A percentile compares a stretch with the other conserved stretches of the same genome.
These are phyloP conservation scores for Chaetogeoica ovagalla DNA, from an alignment of 2,888 invertebrate species.

Conservation along the genomic window DNA sequence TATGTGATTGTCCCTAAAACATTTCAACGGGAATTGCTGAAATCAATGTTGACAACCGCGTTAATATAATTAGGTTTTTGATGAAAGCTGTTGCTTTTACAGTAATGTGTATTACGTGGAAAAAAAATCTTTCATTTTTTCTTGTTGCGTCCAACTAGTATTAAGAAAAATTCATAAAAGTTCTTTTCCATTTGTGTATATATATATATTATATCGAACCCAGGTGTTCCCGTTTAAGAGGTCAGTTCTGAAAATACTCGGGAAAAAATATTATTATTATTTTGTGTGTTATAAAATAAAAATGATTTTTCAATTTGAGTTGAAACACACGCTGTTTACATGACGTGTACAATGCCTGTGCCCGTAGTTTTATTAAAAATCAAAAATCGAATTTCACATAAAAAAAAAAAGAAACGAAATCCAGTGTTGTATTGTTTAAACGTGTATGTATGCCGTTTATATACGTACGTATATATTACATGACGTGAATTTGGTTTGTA, in stretches of 20 bases:
- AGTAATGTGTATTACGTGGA: neutral
- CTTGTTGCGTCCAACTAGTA: neutral
- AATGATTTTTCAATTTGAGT: too few species aligned
- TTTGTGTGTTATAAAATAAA: too few species aligned
- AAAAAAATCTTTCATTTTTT: neutral
- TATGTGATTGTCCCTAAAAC: neutral
- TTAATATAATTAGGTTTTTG: neutral
- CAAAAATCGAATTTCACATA: too few species aligned
- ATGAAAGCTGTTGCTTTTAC: neutral
- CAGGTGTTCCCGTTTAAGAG: neutral
- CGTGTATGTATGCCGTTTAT: too few species aligned
- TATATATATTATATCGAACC: too few species aligned
- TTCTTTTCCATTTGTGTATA: neutral
- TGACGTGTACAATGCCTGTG: too few species aligned
- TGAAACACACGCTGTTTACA: too few species aligned
- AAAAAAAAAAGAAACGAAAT: too few species aligned
- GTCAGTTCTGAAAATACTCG: neutral
- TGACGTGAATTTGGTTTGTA: too few species aligned
- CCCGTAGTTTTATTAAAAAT: too few species aligned
- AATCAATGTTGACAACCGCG: neutral
- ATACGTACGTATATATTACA: too few species aligned
- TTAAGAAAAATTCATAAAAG: neutral
- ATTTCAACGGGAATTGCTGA: neutral
- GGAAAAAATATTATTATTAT: neutral
- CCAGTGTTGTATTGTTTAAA: too few species aligned